Conservation (phyloP, 2,888 invertebrate genomes). For the Cotesia congregata region DNA sequence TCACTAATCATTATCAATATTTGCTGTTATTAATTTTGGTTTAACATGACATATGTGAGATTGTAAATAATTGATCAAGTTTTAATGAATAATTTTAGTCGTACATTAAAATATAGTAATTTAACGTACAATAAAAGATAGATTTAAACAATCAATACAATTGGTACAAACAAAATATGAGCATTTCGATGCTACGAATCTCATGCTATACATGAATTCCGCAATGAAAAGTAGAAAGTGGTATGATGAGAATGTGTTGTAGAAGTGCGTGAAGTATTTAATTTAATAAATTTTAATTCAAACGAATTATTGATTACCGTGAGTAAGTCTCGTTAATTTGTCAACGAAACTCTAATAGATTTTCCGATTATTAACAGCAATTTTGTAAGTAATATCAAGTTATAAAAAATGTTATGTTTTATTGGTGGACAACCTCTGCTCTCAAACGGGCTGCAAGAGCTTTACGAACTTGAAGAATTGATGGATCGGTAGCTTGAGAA, state of each 20-base stretch:
- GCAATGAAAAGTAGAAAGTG: constrained; percentile 57
- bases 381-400: neutral
- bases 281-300: constrained; percentile 67
- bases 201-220: constrained; percentile 50
- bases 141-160: neutral
- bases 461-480: constrained; percentile 83
- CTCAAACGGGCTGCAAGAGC: constrained; percentile 88
- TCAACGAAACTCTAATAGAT: neutral
- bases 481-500: constrained; percentile 64
- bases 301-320: constrained; percentile 43
- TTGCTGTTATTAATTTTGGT: neutral
- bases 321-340: constrained; percentile 15
- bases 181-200: constrained; percentile 47
- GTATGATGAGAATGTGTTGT: constrained; percentile 63
- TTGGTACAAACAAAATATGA: neutral
- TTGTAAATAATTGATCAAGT: constrained; percentile 11
- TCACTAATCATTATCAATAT: neutral
- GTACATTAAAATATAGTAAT: neutral
- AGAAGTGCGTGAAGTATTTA: constrained; percentile 68
- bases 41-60: neutral
- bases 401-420: constrained; percentile 51
- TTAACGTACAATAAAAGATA: neutral
- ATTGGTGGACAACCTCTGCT: constrained; percentile 83
- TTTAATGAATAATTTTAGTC: neutral
- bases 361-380: constrained; percentile 14